phyloP scores from a whole-genome alignment of 2,888 invertebrate genomes.

The Polydrusus pterygomalis region DNA sequence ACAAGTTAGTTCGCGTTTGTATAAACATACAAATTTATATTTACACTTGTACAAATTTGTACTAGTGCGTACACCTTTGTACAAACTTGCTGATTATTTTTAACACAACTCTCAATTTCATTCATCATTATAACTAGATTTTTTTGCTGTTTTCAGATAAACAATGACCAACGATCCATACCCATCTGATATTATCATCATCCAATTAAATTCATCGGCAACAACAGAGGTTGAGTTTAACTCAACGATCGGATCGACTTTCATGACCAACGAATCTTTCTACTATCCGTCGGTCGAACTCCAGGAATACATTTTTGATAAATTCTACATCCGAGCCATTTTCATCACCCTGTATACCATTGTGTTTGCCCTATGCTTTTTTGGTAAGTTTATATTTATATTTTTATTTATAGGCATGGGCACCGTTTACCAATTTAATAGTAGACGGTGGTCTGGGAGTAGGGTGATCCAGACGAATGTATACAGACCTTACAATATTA shows the following conservation, averaged over 20 bases:
- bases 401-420: no score
- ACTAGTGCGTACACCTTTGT: no score
- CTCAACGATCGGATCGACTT: conserved; percentile 35
- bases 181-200: conserved; percentile 19
- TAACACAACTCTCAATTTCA: no score
- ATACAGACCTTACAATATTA: no score
- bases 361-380: conserved; percentile 49
- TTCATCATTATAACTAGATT: no score
- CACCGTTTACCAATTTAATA: no score
- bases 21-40: no score
- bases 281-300: conserved; percentile 8
- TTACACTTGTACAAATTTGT: no score
- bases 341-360: conserved; percentile 47
- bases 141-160: conserved; percentile 32
- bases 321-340: conserved; percentile 46
- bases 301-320: conserved; percentile 51
- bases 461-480: no score
- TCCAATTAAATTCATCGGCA: conserved; percentile 16
- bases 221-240: neutral
- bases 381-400: conserved; percentile 43
- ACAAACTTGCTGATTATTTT: no score
- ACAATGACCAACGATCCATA: conserved; percentile 45
- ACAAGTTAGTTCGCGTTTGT: no score
- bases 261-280: conserved; percentile 23
- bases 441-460: no score